Evolutionary conservation across 2,797 vertebrate genomes (phyloP), one percentile per base, ranked within the genome.

Genomic region (Tympanoctomys barrerae): DNA sequence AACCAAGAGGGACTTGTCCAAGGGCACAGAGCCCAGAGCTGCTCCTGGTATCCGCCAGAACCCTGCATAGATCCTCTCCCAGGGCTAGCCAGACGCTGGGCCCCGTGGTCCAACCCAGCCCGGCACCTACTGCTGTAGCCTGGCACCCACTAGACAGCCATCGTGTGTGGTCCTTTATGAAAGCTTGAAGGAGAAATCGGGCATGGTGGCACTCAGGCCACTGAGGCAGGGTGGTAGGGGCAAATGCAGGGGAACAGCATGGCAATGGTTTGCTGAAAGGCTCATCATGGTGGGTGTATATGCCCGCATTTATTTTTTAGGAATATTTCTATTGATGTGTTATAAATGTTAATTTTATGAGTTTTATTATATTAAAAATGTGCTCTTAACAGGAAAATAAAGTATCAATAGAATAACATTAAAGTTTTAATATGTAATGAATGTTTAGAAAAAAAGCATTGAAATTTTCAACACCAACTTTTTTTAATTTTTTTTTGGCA

Each of bases 71-170:
- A 12, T 8, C 10, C 64, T 39, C 7, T 54, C n/a, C 31, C 22
- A 7, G 11, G 39, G 64, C 16, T 22, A 18, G 16, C 9, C 10
- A 10, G 33, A n/a, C 19, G 10, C 28, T 26, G 52, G 57, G 26
- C 10, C 36, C 70, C 16, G 4, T 11, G 9, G 11, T 21, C 7
- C 39, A 4, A 6, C 21, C 11, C 11, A 52, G 26, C 16, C 31
- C 12, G 26, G n/a, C 11, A 1, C 33, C 1, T 1, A 9, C 22
- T 2, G 1, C 57, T 0, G 0, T 0, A 42, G 0, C 31, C 28
- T 16, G 11, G 54, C 28, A 46, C n/a, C 68, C 62, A 9, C 2
- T 22, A 42, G 18, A 31, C 31, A 0, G 7, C 49, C 1, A 0
- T 12, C 5, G 3, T 14, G 2, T 26, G 0, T 7, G 1, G 36